A percentile compares a stretch with the other conserved stretches of the same genome.
Evolutionary conservation across 2,888 invertebrate species (phyloP).

Genomic region (Microctonus aethiopoides): DNA sequence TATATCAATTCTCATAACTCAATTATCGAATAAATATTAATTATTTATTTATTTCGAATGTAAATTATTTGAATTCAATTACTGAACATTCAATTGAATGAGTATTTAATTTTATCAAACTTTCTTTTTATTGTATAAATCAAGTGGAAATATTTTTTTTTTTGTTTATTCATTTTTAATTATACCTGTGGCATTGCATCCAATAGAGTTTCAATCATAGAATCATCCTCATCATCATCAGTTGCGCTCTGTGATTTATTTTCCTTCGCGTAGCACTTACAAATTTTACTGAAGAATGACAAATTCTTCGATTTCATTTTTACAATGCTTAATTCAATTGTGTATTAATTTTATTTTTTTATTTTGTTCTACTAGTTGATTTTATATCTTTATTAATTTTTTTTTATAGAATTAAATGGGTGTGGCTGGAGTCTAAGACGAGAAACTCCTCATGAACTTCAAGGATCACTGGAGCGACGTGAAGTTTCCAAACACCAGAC

Average conservation of each 20-base stretch:
- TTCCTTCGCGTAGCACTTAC: constrained; percentile 54
- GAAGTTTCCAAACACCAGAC: constrained; percentile 24
- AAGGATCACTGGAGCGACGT: constrained; percentile 9
- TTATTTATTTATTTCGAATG: constrained; percentile 10
- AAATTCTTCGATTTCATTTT: constrained; percentile 58
- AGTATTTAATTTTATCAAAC: no score
- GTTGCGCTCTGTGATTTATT: constrained; percentile 37
- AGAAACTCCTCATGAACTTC: neutral
- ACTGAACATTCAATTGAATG: no score
- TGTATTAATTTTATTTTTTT: no score
- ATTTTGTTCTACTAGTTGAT: neutral
- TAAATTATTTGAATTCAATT: no score
- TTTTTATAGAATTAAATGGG: neutral
- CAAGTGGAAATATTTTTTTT: no score
- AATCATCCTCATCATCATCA: constrained; percentile 37
- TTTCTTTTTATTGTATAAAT: no score
- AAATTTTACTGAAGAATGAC: constrained; percentile 55
- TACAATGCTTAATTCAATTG: neutral
- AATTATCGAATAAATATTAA: neutral
- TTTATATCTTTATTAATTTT: neutral
- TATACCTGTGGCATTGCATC: constrained; percentile 47
- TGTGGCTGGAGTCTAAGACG: neutral
- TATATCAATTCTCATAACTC: no score
- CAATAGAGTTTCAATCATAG: constrained; percentile 27
- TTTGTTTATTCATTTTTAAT: no score